A percentile compares a stretch with the other conserved stretches of the same genome.
These are phyloP conservation scores for Piaya cayana DNA, from an alignment of 2,113 vertebrate genomes.

Conservation along the genomic window DNA sequence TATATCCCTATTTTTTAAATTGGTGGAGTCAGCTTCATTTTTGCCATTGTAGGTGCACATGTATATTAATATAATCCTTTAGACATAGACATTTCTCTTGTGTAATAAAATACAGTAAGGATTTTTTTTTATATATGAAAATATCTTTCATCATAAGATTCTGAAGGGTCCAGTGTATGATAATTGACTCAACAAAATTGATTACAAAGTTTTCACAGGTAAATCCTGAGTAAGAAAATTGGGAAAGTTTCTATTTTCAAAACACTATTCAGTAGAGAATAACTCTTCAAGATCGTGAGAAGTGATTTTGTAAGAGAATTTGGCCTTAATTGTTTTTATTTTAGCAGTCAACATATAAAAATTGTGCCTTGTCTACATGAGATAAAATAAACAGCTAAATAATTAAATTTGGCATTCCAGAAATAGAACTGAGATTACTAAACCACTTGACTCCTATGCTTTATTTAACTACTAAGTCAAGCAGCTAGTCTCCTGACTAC, in stretches of 20 bases:
- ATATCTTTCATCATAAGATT: neutral
- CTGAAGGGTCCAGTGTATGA: neutral
- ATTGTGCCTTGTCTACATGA: neutral
- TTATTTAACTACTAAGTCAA: neutral
- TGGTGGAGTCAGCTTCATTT: neutral
- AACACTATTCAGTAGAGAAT: neutral
- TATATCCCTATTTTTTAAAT: neutral
- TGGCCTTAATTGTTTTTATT: neutral
- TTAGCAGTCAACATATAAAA: neutral
- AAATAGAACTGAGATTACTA: neutral
- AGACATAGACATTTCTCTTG: neutral
- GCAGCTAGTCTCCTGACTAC: neutral
- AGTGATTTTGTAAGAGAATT: neutral
- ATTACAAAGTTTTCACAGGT: neutral
- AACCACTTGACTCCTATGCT: neutral
- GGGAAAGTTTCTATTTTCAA: neutral
- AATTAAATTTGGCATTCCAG: neutral
- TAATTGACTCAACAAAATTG: neutral
- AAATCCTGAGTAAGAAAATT: neutral
- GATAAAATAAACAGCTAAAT: neutral
- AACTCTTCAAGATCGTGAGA: neutral
- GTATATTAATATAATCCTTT: neutral
- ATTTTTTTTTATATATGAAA: neutral
- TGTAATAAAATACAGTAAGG: neutral
- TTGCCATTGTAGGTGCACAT: neutral